Evolutionary conservation across 1,140 invertebrate species (phyloP).

Genomic region (Ganaspis sp.): DNA sequence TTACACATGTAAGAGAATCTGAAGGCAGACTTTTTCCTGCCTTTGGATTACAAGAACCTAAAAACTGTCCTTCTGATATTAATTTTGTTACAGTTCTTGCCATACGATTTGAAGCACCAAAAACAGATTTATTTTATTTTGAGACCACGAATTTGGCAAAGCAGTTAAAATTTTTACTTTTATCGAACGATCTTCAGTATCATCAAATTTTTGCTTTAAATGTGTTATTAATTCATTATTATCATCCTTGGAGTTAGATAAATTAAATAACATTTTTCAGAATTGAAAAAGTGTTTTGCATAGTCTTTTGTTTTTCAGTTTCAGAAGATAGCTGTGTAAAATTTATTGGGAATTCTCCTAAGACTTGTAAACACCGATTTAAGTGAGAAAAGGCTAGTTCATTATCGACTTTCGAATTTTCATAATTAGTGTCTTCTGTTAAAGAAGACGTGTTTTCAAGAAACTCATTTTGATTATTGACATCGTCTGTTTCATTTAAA

Average conservation of each 20-base stretch:
- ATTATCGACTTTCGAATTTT: no score
- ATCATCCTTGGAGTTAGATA: neutral
- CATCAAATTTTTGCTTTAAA: neutral
- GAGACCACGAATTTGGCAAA: neutral
- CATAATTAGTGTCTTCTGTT: no score
- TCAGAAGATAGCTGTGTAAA: no score
- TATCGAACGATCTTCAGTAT: neutral
- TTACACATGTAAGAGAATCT: slow-evolving; percentile 2
- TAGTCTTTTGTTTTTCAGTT: no score
- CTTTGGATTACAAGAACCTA: slow-evolving; percentile 18
- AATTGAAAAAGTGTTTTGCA: no score
- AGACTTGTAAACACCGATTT: no score
- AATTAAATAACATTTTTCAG: no score
- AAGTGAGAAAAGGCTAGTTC: no score
- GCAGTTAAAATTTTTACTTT: slow-evolving; percentile 13
- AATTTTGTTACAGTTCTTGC: slow-evolving; percentile 15
- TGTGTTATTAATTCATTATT: slow-evolving; percentile 4
- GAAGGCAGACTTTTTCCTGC: neutral
- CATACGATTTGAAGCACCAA: neutral
- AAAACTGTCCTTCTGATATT: slow-evolving; percentile 4
- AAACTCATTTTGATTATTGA: no score
- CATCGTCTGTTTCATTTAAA: no score
- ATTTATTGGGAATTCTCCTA: no score
- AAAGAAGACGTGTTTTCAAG: no score
- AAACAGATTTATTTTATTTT: neutral